Base-by-base conservation (phyloP, 2,888 invertebrate species). In the Operophtera brumata region DNA sequence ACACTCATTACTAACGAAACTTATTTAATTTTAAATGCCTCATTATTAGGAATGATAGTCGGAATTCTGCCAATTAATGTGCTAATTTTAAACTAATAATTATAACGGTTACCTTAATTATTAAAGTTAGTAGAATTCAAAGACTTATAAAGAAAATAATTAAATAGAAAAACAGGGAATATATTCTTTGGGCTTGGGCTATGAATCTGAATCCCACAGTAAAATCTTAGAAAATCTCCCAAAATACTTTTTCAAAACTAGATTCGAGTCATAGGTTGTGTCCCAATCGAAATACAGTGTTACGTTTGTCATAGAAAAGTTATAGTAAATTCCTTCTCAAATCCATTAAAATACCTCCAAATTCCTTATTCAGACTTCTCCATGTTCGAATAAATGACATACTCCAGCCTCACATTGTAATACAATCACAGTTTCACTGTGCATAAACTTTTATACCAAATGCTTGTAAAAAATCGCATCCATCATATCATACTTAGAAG, bases 41-140 rank as follows among this genome's bases (percentile, higher is more conserved):
- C 72, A 12, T 61, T 66, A 67, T 69, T n/a, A 68, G 82, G 80
- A 82, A 82, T 82, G 80, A 73, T 73, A 60, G 46, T 59, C 67
- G 64, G 66, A 73, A 71, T 54, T 65, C 65, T 67, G 64, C 67
- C 62, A 67, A 69, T 62, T 34, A 36, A 37, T 54, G 34, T 35
- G 12, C 12, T 39, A 47, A 43, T 10, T 7, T 7, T 13, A 13
- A 36, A 36, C 6, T 11, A 35, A 12, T 6, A 35, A n/a, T n/a
- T n/a, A n/a, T n/a, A n/a, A n/a, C n/a, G n/a, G n/a, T n/a, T n/a
- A n/a, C n/a, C n/a, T n/a, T n/a, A n/a, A n/a, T n/a, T n/a, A n/a
- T n/a, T n/a, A n/a, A 36, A 11, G 6, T 13, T 11, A 13, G 13
- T 6, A 36, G 0, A 36, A 13, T 11, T 34, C 6, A 34, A n/a